phyloP scores from a whole-genome alignment of 1,140 invertebrate genomes.

The Triops longicaudatus region DNA sequence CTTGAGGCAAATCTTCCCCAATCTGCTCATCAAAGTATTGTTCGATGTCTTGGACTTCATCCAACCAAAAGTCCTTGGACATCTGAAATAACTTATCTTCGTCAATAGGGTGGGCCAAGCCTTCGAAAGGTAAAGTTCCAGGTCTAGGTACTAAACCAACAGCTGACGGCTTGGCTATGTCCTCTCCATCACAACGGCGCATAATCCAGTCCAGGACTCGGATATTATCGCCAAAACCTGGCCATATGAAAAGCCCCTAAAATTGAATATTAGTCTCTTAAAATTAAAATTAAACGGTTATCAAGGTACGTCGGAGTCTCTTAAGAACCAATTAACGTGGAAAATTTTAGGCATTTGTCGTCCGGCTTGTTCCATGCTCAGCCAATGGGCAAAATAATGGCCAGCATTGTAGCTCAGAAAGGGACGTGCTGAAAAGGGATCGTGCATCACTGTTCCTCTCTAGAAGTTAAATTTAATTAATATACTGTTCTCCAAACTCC shows the following conservation, averaged over 20 bases:
- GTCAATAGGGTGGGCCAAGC: conserved; percentile 58
- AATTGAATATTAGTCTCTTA: not conserved
- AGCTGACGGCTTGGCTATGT: conserved; percentile 55
- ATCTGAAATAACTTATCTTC: conserved; percentile 74
- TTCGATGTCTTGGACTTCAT: conserved; percentile 60
- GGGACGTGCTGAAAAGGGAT: conserved; percentile 54
- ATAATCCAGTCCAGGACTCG: conserved; percentile 51
- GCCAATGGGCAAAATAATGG: conserved; percentile 52
- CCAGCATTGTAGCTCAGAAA: conserved; percentile 61
- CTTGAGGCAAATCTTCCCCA: conserved; percentile 45
- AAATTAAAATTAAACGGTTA: not conserved
- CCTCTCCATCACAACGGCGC: conserved; percentile 58
- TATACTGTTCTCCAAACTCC: not conserved
- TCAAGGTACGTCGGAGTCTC: conserved; percentile 35
- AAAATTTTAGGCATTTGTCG: conserved; percentile 46
- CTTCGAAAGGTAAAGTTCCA: conserved; percentile 58
- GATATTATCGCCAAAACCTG: conserved; percentile 51
- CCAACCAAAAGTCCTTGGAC: conserved; percentile 83
- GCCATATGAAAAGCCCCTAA: conserved; percentile 47
- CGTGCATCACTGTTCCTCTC: conserved; percentile 52
- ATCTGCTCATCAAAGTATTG: conserved; percentile 54
- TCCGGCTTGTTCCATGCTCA: conserved; percentile 42
- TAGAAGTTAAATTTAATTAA: conserved; percentile 16
- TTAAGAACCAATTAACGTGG: conserved; percentile 53
- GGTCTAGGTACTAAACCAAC: conserved; percentile 64